Evolutionary conservation across 2,888 invertebrate species (phyloP).

Genomic region (Ommatoiulus sabulosus): DNA sequence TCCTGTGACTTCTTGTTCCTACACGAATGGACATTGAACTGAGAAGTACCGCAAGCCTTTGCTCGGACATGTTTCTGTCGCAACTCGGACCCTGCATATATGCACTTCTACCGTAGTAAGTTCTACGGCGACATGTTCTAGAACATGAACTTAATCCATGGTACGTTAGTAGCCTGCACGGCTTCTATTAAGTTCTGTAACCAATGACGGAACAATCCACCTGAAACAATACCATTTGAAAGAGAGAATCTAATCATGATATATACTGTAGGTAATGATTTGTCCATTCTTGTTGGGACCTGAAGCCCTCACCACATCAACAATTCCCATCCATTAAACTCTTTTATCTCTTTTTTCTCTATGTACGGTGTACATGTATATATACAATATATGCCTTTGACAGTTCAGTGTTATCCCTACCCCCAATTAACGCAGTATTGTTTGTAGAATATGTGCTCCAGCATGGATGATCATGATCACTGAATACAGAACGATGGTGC

Average conservation of each 20-base stretch:
- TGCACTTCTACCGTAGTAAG: too few species aligned
- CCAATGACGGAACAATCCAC: too few species aligned
- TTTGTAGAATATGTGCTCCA: slow-evolving; percentile 20
- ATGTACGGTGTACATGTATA: background rate
- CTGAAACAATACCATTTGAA: too few species aligned
- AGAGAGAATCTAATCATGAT: too few species aligned
- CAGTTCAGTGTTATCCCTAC: background rate
- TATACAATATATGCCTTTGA: background rate
- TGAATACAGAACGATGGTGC: background rate
- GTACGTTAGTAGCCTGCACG: too few species aligned
- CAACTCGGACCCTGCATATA: too few species aligned
- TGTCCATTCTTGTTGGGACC: slow-evolving; percentile 1
- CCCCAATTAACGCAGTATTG: background rate
- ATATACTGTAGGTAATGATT: too few species aligned
- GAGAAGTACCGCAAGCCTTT: background rate
- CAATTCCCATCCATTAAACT: slow-evolving; percentile 9
- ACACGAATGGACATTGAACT: background rate
- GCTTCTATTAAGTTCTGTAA: too few species aligned
- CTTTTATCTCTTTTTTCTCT: background rate
- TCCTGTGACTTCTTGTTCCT: background rate
- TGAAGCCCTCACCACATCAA: background rate
- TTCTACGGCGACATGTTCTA: too few species aligned
- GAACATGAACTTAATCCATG: too few species aligned
- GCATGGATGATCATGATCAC: background rate
- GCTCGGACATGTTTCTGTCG: background rate